Evolutionary conservation across 2,113 vertebrate genomes (phyloP).

Genomic region (Phasianus colchicus): DNA sequence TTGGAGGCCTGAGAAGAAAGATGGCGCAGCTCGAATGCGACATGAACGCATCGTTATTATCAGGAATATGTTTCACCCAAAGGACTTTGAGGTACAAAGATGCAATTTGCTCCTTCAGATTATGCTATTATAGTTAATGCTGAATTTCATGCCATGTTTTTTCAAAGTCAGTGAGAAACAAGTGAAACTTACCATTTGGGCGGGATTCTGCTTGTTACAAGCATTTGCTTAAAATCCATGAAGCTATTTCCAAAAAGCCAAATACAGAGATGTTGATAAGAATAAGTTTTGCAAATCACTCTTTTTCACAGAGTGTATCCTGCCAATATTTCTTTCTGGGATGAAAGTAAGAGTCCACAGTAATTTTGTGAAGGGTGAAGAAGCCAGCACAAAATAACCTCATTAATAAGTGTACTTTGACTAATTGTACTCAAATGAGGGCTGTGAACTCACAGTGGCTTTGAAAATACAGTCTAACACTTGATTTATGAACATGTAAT

Average conservation of each 20-base stretch:
- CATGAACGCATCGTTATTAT: conserved; percentile 93
- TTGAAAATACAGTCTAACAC: neutral
- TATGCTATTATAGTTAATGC: neutral
- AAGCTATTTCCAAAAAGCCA: neutral
- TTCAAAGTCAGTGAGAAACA: neutral
- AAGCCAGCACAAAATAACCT: neutral
- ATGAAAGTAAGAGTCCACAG: neutral
- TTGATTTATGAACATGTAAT: neutral
- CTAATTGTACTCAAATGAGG: neutral
- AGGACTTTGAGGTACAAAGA: conserved; percentile 90
- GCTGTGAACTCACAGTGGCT: neutral
- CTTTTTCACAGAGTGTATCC: neutral
- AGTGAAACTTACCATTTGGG: neutral
- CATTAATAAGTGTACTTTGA: neutral
- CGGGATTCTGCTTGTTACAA: neutral
- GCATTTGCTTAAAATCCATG: neutral
- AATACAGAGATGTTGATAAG: neutral
- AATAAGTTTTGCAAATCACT: neutral
- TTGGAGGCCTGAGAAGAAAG: conserved; percentile 93
- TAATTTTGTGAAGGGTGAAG: neutral
- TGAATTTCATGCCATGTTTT: neutral
- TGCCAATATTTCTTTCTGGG: neutral
- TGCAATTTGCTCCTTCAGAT: neutral
- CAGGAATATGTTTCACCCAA: conserved; percentile 97
- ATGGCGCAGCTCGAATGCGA: conserved; percentile 82